Base-by-base conservation (phyloP, 2,888 invertebrate genomes). In the Chrysodeixis includens region DNA sequence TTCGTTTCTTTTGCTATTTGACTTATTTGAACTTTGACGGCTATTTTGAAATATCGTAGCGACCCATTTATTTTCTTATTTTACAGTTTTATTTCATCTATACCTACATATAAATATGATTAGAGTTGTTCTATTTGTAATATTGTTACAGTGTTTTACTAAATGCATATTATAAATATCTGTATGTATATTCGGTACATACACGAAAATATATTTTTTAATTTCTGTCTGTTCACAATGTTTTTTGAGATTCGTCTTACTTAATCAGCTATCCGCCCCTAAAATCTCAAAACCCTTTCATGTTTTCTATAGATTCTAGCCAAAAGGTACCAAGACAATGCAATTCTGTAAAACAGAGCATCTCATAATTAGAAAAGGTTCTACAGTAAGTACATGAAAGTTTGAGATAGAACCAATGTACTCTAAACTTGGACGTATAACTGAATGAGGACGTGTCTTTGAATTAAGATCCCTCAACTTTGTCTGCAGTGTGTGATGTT, bases 381-480 rank as follows among this genome's bases (percentile, higher is more conserved):
- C 46, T 20, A 3, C 18, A 32, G 40, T 16, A 52, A 5, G n/a
- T n/a, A 18, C 22, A 16, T 10, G 1, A 12, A 73, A 74, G 57
- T 70, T 70, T 12, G 22, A 62, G 51, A 61, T 16, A 55, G 55
- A 74, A 61, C 12, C 46, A 20, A 14, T 49, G 18, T 56, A 4
- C 44, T 55, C 14, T 12, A 9, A 66, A 73, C 30, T 65, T 61
- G 3, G 35, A n/a, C 22, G n/a, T 20, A 30, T 30, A 26, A n/a
- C 14, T 16, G 30, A n/a, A 62, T 35, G 46, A 6, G 40, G 0
- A 44, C 14, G 59, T 30, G 46, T 14, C 22, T 44, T 22, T 35
- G 49, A 59, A 58, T 58, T 58, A 58, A 71, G 66, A 67, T 18
- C 20, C 32, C 66, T 56, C 44, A 60, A 54, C 32, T 55, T 18